These are phyloP conservation scores for Aphyosemion australe DNA, from an alignment of 2,113 vertebrate genomes.

Conservation along the genomic window DNA sequence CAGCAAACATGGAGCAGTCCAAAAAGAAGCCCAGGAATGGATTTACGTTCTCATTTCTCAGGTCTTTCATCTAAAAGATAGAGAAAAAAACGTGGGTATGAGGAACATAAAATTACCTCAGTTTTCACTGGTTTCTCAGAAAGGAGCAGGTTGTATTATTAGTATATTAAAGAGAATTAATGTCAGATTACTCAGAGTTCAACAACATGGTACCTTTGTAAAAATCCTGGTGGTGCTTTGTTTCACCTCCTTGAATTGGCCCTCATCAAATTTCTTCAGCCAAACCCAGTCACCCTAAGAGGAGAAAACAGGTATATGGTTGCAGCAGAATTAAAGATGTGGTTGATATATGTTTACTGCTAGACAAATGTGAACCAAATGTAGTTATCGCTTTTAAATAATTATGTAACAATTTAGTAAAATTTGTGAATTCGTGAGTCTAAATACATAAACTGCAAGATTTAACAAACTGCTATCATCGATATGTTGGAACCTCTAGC, in stretches of 20 bases:
- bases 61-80: slow-evolving; percentile 86
- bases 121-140: not conserved
- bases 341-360: no score
- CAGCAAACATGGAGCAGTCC: slow-evolving; percentile 85
- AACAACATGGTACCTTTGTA: slow-evolving; percentile 79
- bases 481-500: no score
- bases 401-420: no score
- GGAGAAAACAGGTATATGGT: slow-evolving; percentile 22
- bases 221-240: slow-evolving; percentile 84
- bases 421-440: not conserved
- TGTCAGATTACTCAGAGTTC: no score
- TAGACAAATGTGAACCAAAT: not conserved
- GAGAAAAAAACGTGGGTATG: not conserved
- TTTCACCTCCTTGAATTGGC: slow-evolving; percentile 77
- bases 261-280: slow-evolving; percentile 86
- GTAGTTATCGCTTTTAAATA: not conserved
- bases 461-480: not conserved
- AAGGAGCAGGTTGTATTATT: no score
- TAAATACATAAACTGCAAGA: not conserved
- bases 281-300: slow-evolving; percentile 90
- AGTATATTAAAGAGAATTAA: no score
- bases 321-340: no score
- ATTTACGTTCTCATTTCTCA: slow-evolving; percentile 91
- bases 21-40: slow-evolving; percentile 89
- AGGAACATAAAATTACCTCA: no score